These are phyloP conservation scores for Anthoscopus minutus DNA, from an alignment of 2,113 vertebrate species.

Conservation along the genomic window DNA sequence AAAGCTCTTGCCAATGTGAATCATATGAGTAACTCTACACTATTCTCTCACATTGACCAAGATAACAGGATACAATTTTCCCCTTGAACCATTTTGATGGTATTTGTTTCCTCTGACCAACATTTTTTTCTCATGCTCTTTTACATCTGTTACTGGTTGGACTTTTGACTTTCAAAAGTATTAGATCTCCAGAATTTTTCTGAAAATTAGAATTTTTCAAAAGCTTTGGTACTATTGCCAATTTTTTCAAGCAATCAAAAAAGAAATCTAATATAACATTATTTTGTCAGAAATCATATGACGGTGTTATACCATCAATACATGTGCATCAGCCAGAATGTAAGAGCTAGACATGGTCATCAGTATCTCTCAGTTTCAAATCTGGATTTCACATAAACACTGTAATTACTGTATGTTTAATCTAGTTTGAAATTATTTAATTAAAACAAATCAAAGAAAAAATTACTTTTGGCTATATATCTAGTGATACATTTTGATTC, in stretches of 20 bases:
- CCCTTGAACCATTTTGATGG: background rate
- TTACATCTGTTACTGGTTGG: background rate
- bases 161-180: background rate
- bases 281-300: background rate
- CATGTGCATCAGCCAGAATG: background rate
- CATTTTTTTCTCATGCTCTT: background rate
- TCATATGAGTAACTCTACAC: background rate
- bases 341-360: background rate
- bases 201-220: background rate
- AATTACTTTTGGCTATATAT: background rate
- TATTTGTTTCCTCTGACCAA: background rate
- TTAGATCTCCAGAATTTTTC: background rate
- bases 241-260: background rate
- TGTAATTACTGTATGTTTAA: background rate
- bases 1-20: background rate
- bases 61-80: background rate
- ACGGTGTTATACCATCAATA: background rate
- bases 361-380: background rate
- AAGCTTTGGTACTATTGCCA: background rate
- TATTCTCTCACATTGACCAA: background rate
- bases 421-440: background rate
- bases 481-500: background rate
- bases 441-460: background rate
- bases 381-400: background rate
- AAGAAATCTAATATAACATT: background rate